Evolutionary conservation across 2,888 invertebrate species (phyloP).

Genomic region (Lottia scabra): DNA sequence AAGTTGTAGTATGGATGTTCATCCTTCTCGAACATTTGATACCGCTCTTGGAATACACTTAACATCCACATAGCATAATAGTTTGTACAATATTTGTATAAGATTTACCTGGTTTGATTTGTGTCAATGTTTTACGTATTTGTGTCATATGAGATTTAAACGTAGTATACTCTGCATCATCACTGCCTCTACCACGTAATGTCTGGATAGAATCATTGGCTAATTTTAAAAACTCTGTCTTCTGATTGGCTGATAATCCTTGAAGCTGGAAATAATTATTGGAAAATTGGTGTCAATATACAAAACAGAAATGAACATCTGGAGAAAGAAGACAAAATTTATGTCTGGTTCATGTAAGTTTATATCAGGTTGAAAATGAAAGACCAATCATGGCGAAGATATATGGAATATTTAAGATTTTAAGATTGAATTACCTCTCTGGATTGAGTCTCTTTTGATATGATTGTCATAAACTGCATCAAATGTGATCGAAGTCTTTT

Average conservation of each 20-base stretch:
- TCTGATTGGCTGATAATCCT: slow-evolving; percentile 51
- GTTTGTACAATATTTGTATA: too few relatives aligned
- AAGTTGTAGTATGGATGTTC: too few relatives aligned
- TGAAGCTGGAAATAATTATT: slow-evolving; percentile 38
- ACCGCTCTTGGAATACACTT: too few relatives aligned
- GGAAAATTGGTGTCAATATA: background rate
- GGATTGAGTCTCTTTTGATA: slow-evolving; percentile 49
- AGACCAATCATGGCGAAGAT: too few relatives aligned
- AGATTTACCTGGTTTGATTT: slow-evolving; percentile 47
- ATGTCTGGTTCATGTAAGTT: too few relatives aligned
- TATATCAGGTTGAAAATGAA: too few relatives aligned
- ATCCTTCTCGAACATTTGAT: too few relatives aligned
- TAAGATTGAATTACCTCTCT: slow-evolving; percentile 44
- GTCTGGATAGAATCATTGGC: slow-evolving; percentile 53
- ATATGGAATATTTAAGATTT: background rate
- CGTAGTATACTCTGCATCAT: slow-evolving; percentile 41
- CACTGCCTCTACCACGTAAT: slow-evolving; percentile 35
- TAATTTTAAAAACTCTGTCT: slow-evolving; percentile 54
- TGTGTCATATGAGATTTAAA: slow-evolving; percentile 47
- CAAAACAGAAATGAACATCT: background rate
- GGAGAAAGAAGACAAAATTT: background rate
- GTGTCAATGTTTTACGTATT: slow-evolving; percentile 55
- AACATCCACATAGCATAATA: too few relatives aligned
- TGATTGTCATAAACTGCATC: slow-evolving; percentile 49
- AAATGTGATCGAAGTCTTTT: slow-evolving; percentile 47